phyloP scores from a whole-genome alignment of 2,888 invertebrate species.

The Tryphoninae sp. region DNA sequence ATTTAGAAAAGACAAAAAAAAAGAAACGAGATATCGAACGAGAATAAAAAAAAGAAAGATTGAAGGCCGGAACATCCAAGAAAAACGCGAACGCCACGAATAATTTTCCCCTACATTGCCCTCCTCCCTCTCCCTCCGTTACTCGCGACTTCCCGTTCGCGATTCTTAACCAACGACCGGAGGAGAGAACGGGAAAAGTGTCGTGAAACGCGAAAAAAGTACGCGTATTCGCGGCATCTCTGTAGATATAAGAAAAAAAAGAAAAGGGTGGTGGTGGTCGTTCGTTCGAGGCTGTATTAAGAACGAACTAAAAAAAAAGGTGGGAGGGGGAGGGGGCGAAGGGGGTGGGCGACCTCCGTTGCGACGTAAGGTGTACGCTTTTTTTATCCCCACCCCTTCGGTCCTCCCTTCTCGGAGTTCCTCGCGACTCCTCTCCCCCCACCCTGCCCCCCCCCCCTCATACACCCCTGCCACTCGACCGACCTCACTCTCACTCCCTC shows the following conservation, averaged over 20 bases:
- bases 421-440: conserved; percentile 52
- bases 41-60: background rate
- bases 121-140: too few species aligned
- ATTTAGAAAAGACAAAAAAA: background rate
- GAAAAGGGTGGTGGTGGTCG: conserved; percentile 8
- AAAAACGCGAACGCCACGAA: too few species aligned
- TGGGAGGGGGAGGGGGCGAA: background rate
- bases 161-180: too few species aligned
- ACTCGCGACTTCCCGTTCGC: too few species aligned
- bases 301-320: background rate
- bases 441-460: conserved; percentile 1
- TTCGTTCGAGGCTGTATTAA: conserved; percentile 5
- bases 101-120: too few species aligned
- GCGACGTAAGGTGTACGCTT: conserved; percentile 37
- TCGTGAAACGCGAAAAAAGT: too few species aligned
- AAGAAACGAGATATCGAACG: background rate
- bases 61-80: too few species aligned
- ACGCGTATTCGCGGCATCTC: conserved; percentile 7
- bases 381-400: conserved; percentile 42
- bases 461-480: conserved; percentile 34
- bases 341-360: background rate
- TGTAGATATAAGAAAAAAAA: conserved; percentile 1
- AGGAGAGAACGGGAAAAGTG: too few species aligned
- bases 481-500: too few species aligned
- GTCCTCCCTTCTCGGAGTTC: background rate